phyloP scores from a whole-genome alignment of 2,888 invertebrate genomes.

The Meganola albula region DNA sequence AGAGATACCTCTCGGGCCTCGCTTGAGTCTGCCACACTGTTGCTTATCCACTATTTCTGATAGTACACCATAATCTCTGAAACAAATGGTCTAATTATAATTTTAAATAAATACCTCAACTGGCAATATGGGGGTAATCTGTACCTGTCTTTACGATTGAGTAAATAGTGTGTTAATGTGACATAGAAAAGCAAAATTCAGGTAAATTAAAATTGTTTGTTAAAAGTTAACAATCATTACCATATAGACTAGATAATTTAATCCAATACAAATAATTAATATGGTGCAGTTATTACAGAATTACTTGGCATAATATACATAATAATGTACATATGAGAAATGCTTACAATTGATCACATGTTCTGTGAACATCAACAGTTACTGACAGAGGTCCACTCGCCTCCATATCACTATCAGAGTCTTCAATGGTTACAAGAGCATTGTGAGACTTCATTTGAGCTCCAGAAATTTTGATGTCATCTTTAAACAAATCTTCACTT shows the following conservation, averaged over 20 bases:
- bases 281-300: too few relatives aligned
- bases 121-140: too few relatives aligned
- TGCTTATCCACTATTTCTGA: constrained; percentile 34
- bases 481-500: constrained; percentile 35
- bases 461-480: constrained; percentile 8
- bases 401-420: constrained; percentile 45
- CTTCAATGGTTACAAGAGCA: constrained; percentile 40
- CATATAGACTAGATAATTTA: too few relatives aligned
- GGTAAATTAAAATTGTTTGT: too few relatives aligned
- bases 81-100: constrained; percentile 20
- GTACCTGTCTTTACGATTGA: too few relatives aligned
- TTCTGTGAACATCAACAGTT: constrained; percentile 49
- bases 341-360: constrained; percentile 47
- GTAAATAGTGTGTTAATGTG: too few relatives aligned
- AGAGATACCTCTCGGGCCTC: constrained; percentile 41
- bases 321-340: background rate
- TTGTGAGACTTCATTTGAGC: constrained; percentile 6
- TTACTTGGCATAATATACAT: background rate
- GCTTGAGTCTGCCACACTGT: constrained; percentile 29
- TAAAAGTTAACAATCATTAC: too few relatives aligned
- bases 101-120: too few relatives aligned
- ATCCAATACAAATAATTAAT: too few relatives aligned
- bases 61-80: constrained; percentile 45
- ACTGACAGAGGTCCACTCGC: constrained; percentile 38
- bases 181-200: too few relatives aligned